Base-by-base conservation (phyloP, 2,113 vertebrate species). In the Pyrgilauda ruficollis region DNA sequence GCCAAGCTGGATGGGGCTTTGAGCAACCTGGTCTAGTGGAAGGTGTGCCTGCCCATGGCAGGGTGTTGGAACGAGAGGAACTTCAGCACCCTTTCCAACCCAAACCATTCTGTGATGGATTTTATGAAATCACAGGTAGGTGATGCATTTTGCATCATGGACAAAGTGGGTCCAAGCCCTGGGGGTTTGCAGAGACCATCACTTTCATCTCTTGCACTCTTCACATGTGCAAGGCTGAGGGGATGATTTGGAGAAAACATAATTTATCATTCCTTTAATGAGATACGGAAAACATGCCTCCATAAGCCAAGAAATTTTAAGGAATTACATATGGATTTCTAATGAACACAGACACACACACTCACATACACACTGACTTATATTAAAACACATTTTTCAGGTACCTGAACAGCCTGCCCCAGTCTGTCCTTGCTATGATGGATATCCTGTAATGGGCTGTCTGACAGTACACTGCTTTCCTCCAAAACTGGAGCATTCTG, bases 51-150 rank as follows among this genome's bases (percentile, higher is more conserved):
- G 47, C 30, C 21, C n/a, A 31, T 4, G 30, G 26, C 31, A 84
- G 18, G 15, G 31, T 23, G 2, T 8, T 49, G n/a, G 10, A 70
- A 63, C 5, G 1, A 4, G 20, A n/a, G 39, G 26, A 63, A 49
- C 41, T 63, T 63, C 11, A 49, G 56, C 35, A 62, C 63, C 12
- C 8, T 15, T 49, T 63, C 49, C 64, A 62, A 62, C 12, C 31
- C 18, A 44, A 77, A 55, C 22, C 6, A 17, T 33, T 44, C 10
- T 37, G 35, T 37, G 22, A 70, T 43, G 30, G 47, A 70, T 63
- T 56, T 77, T 33, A 56, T 20, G 47, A 97, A 97, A 90, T 88
- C 96, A 47, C 92, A 97, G 87, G 85, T 92, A 96, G 63, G 67
- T 43, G 74, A 24, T 8, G 33, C 9, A 61, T 77, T 96, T 53